Percentiles rank a stretch among this genome's conserved stretches.
Evolutionary conservation across 2,888 invertebrate genomes (phyloP).

Genomic region (Trypoxylon attenuatum): DNA sequence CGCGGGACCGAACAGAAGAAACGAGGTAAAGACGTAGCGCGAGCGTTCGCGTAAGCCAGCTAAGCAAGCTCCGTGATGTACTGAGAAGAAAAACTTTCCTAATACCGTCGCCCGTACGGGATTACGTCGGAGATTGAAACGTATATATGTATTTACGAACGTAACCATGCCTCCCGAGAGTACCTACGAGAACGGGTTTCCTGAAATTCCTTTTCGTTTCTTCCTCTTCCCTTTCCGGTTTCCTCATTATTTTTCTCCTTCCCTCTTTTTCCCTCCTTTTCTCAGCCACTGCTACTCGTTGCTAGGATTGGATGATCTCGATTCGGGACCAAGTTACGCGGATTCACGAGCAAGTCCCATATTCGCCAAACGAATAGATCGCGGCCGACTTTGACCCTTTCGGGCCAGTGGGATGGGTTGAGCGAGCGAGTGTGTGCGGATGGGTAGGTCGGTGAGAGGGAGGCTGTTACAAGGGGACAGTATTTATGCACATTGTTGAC

Average conservation of each 20-base stretch:
- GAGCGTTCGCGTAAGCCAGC: constrained; percentile 52
- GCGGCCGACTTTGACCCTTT: neutral
- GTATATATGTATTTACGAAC: constrained; percentile 68
- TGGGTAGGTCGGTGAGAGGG: neutral
- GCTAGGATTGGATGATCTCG: neutral
- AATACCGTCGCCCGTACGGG: constrained; percentile 70
- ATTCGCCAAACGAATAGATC: neutral
- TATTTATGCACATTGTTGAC: constrained; percentile 75
- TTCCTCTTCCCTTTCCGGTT: constrained; percentile 16
- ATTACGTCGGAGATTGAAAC: constrained; percentile 71
- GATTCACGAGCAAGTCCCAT: neutral
- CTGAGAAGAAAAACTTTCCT: constrained; percentile 70
- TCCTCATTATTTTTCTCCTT: neutral
- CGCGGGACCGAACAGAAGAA: too few species aligned
- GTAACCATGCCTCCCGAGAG: constrained; percentile 48
- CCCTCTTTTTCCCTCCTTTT: neutral
- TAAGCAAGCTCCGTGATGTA: constrained; percentile 63
- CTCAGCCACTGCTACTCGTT: neutral
- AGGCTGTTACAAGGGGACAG: constrained; percentile 67
- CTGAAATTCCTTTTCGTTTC: constrained; percentile 25
- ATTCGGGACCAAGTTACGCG: neutral
- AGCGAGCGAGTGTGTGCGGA: neutral
- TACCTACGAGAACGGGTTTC: constrained; percentile 28
- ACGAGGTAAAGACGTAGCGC: constrained; percentile 9
- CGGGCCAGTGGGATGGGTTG: neutral